These are phyloP conservation scores for Acestrorhynchus altus DNA, from an alignment of 2,797 vertebrate genomes.

Conservation along the genomic window DNA sequence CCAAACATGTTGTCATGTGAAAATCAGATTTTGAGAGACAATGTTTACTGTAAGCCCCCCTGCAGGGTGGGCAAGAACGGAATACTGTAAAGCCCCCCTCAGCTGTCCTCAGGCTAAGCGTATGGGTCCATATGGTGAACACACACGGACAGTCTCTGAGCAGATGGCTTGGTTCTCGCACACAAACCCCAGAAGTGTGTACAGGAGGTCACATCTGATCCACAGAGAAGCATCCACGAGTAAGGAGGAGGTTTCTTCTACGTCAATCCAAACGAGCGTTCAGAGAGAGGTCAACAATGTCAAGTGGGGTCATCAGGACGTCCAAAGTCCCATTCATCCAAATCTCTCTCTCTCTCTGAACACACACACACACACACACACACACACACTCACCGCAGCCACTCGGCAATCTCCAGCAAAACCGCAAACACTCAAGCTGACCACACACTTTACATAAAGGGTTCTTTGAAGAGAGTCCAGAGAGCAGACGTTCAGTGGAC, in stretches of 20 bases:
- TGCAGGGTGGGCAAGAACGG: conserved; percentile 16
- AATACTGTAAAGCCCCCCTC: conserved; percentile 58
- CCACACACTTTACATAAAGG: too few species aligned
- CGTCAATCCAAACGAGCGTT: conserved; percentile 23
- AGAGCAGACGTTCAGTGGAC: too few species aligned
- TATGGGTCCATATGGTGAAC: not conserved
- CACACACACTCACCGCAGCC: not conserved
- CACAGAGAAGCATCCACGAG: not conserved
- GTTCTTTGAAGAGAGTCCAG: too few species aligned
- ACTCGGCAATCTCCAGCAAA: not conserved
- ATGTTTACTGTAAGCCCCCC: not conserved
- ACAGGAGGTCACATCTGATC: not conserved
- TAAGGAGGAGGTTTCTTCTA: not conserved
- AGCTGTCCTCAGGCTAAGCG: conserved; percentile 53
- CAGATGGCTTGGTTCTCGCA: conserved; percentile 10
- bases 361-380: conserved; percentile 31
- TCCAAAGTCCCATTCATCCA: conserved; percentile 54
- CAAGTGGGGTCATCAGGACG: conserved; percentile 51
- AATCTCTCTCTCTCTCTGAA: not conserved
- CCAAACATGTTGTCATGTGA: too few species aligned
- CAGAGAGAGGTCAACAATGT: conserved; percentile 49
- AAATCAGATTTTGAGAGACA: too few species aligned
- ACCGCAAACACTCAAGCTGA: not conserved
- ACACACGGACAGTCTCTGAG: not conserved
- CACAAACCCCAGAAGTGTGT: not conserved